Base-by-base conservation (phyloP, 2,797 vertebrate genomes). In the Poeciliopsis gracilis region DNA sequence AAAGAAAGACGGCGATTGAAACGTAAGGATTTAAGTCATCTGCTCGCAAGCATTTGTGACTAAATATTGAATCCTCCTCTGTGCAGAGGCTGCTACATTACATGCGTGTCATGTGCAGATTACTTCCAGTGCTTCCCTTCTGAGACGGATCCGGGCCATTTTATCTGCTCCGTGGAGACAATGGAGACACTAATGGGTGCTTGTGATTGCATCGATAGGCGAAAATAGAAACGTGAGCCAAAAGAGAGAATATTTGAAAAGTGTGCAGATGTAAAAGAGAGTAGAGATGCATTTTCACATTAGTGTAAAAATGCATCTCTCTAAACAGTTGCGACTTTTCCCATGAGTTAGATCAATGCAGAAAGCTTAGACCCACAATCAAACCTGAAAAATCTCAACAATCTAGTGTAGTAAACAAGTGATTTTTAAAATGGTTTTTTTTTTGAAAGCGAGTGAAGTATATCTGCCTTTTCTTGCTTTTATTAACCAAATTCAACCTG, bases 161-260 rank as follows among this genome's bases (percentile, higher is more conserved):
- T 91, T 91, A 84, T 78, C 69, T 91, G 82, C 81, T 81, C 72
- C 78, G 77, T 82, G 89, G 86, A 89, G 47, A 93, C 78, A 30
- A 91, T 36, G 79, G 87, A 93, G 84, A 84, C 89, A 83, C 89
- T 93, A 91, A 91, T 87, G 88, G 88, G 61, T 75, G 81, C 57
- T 61, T 61, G 75, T 93, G 94, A 95, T 88, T 94, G 67, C 82
- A 86, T 67, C 84, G 90, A 70, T 69, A 76, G 69, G 77, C 84
- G 87, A 90, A 95, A 90, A 94, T 87, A 90, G 92, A 95, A 93
- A 94, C 91, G 92, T 87, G 79, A 93, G 90, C 88, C 88, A 89
- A 80, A 90, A 93, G 80, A 61, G 59, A 79, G 70, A 80, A 85
- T 85, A 87, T 88, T 79, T 78, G 76, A 74, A 84, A 89, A 92